Evolutionary conservation across 2,797 vertebrate species (phyloP), one percentile per base, ranked within the genome.

Genomic region (Diplodus sargus): DNA sequence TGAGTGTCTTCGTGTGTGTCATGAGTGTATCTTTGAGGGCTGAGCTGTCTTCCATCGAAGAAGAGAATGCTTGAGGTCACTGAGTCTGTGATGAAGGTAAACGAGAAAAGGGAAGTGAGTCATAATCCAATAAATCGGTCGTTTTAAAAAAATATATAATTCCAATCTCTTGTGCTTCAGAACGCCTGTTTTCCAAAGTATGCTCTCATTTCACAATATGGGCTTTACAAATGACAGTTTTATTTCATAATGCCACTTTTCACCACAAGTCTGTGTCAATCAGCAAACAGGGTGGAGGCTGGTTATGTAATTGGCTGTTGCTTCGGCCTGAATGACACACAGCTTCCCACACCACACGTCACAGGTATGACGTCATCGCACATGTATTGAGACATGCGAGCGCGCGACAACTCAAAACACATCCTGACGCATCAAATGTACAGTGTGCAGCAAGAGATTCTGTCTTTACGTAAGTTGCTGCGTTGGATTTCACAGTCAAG

Each of bases 171-270:
- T 62, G 15, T 53, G 43, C 71, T 72, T 72, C 28, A 53, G 67
- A 67, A 76, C 64, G 3, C 51, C 14, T 14, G 4, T 56, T 45
- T 43, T 16, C 5, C 4, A 13, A 20, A 28, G 18, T 3, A 6
- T 22, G 22, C 7, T 39, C 23, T n/a, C 13, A 5, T 67, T 54
- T 73, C 63, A 42, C 42, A 73, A 62, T 34, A 17, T 0, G 3
- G 5, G 7, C 62, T 69, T 52, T 42, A 48, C 13, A 48, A 8
- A 65, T 30, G 54, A 53, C 47, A 1, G 25, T 59, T 54, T 34
- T 25, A 25, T 84, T 70, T 74, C 65, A 28, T 58, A 56, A 64
- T 39, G 12, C 0, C n/a, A 22, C 25, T 56, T 67, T 25, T 54
- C 25, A 20, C 39, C 34, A 57, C 23, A 49, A n/a, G 12, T 48